Conservation (phyloP, 2,888 invertebrate species). For the Nemapogon koenigi region DNA sequence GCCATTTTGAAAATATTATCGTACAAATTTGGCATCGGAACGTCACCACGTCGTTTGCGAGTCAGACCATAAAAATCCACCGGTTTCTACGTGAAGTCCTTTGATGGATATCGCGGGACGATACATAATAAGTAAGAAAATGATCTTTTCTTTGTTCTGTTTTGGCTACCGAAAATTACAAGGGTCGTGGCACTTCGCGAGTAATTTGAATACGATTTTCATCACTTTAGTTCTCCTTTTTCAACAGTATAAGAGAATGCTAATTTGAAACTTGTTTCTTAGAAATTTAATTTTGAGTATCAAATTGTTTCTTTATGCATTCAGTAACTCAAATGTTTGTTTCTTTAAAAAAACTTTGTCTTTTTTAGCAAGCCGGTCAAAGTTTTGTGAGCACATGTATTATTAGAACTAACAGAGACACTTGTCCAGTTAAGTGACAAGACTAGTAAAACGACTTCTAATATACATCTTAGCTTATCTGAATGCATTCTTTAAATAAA, state of each 20-base stretch:
- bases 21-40: slow-evolving; percentile 20
- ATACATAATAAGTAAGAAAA: slow-evolving; percentile 27
- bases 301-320: neutral
- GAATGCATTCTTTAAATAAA: neutral
- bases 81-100: slow-evolving; percentile 16
- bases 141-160: slow-evolving; percentile 27
- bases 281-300: slow-evolving; percentile 21
- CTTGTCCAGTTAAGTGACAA: slow-evolving; percentile 22
- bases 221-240: slow-evolving; percentile 25
- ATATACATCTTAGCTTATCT: neutral
- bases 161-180: slow-evolving; percentile 40
- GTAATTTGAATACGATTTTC: slow-evolving; percentile 37
- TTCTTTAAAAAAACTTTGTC: slow-evolving; percentile 9
- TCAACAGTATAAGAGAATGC: slow-evolving; percentile 26
- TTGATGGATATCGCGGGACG: slow-evolving; percentile 28
- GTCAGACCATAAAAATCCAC: slow-evolving; percentile 18
- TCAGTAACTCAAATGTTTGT: neutral
- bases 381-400: slow-evolving; percentile 22
- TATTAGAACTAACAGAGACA: slow-evolving; percentile 22
- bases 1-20: slow-evolving; percentile 30
- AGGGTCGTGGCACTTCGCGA: slow-evolving; percentile 34
- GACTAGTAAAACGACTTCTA: slow-evolving; percentile 16
- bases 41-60: slow-evolving; percentile 8
- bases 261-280: slow-evolving; percentile 24
- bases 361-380: slow-evolving; percentile 18